A percentile compares a stretch with the other conserved stretches of the same genome.
These are phyloP conservation scores for Emydocephalus ijimae DNA, from an alignment of 2,113 vertebrate genomes.

Conservation along the genomic window DNA sequence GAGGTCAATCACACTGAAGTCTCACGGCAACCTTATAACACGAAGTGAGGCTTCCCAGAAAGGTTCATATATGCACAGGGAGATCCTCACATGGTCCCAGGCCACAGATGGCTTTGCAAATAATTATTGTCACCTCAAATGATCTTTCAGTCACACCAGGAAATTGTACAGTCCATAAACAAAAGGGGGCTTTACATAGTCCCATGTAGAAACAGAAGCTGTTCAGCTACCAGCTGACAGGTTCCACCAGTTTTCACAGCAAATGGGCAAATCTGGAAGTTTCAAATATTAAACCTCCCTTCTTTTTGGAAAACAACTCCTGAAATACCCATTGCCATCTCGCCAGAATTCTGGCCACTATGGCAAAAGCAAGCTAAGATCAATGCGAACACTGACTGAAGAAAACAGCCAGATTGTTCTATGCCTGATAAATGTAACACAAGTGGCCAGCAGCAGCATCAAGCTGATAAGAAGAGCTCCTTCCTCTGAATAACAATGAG, in stretches of 20 bases:
- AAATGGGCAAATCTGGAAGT: background rate
- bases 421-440: background rate
- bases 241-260: background rate
- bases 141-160: background rate
- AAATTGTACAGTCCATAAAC: background rate
- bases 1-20: background rate
- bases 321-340: background rate
- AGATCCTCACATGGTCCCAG: background rate
- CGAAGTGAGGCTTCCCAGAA: background rate
- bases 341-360: background rate
- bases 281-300: background rate
- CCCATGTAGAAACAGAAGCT: background rate
- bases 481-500: background rate
- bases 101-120: background rate
- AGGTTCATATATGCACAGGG: background rate
- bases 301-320: background rate
- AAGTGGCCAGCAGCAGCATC: background rate
- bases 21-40: background rate
- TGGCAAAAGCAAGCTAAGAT: background rate
- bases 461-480: background rate
- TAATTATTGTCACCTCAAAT: background rate
- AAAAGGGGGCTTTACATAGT: background rate
- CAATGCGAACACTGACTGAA: background rate
- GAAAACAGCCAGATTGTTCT: background rate
- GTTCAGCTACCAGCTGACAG: background rate